Evolutionary conservation across 2,797 vertebrate species (phyloP).

Genomic region (Rachycentron canadum): DNA sequence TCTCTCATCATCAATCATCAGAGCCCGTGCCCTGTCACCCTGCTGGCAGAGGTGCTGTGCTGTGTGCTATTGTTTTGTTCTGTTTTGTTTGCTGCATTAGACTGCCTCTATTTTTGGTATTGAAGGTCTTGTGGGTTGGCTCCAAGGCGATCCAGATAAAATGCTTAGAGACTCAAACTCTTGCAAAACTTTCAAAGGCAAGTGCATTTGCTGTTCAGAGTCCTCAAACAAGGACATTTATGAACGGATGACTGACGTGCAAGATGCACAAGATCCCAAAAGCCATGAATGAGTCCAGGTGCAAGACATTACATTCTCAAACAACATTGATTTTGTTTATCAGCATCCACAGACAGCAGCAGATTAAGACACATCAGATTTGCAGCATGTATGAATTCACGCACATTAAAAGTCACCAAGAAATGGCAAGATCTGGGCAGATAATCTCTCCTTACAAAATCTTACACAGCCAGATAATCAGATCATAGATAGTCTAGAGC

Average conservation of each 20-base stretch:
- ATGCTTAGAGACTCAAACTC: slow-evolving; percentile 48
- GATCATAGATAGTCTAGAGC: neutral
- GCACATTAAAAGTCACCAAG: neutral
- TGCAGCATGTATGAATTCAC: neutral
- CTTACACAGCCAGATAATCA: neutral
- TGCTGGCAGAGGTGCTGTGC: slow-evolving; percentile 67
- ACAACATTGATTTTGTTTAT: neutral
- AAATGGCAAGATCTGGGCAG: neutral
- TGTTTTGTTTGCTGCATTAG: slow-evolving; percentile 66
- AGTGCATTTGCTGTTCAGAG: slow-evolving; percentile 32
- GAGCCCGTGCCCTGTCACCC: slow-evolving; percentile 71
- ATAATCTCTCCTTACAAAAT: neutral
- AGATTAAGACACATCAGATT: neutral
- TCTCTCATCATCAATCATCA: slow-evolving; percentile 77
- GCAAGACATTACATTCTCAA: neutral
- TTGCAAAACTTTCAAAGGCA: slow-evolving; percentile 53
- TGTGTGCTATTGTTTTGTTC: slow-evolving; percentile 70
- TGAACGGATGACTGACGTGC: neutral
- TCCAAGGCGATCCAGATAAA: slow-evolving; percentile 51
- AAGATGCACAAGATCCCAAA: slow-evolving; percentile 1
- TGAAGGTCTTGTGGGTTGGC: slow-evolving; percentile 61
- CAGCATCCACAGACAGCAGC: neutral
- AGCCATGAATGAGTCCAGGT: slow-evolving; percentile 2
- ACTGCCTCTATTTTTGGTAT: slow-evolving; percentile 66
- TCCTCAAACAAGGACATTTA: slow-evolving; percentile 33